Evolutionary conservation across 2,888 invertebrate species (phyloP).

Genomic region (Brachyopa scutellaris): DNA sequence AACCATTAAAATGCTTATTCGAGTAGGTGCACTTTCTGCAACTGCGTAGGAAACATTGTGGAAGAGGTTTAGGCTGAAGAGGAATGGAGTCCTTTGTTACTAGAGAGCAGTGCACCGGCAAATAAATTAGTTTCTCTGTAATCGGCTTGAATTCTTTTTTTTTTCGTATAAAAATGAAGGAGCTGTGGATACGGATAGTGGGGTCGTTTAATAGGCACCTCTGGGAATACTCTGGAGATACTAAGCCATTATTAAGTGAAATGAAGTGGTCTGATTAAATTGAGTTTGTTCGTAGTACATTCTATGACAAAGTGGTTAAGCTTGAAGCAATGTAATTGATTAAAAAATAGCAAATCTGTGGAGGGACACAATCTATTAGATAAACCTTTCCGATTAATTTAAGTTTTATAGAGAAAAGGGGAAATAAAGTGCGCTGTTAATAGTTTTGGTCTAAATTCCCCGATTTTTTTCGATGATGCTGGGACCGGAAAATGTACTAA

Average conservation of each 20-base stretch:
- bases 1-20: background rate
- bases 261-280: slow-evolving; percentile 6
- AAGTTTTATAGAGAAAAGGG: too few relatives aligned
- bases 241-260: slow-evolving; percentile 2
- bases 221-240: background rate
- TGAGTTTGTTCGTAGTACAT: slow-evolving; percentile 3
- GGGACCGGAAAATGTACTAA: too few relatives aligned
- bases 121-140: slow-evolving; percentile 4
- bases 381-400: too few relatives aligned
- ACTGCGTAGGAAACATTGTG: background rate
- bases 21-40: background rate
- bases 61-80: background rate
- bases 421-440: too few relatives aligned
- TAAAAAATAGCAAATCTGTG: too few relatives aligned
- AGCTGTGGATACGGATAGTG: background rate
- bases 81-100: background rate
- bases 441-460: too few relatives aligned
- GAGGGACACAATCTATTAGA: too few relatives aligned
- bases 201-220: background rate
- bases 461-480: too few relatives aligned
- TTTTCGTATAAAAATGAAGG: background rate
- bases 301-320: too few relatives aligned
- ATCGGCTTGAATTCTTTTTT: slow-evolving; percentile 15
- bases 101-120: background rate
- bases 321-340: background rate